These are phyloP conservation scores for Helostoma temminkii DNA, from an alignment of 2,797 vertebrate genomes.

Conservation along the genomic window DNA sequence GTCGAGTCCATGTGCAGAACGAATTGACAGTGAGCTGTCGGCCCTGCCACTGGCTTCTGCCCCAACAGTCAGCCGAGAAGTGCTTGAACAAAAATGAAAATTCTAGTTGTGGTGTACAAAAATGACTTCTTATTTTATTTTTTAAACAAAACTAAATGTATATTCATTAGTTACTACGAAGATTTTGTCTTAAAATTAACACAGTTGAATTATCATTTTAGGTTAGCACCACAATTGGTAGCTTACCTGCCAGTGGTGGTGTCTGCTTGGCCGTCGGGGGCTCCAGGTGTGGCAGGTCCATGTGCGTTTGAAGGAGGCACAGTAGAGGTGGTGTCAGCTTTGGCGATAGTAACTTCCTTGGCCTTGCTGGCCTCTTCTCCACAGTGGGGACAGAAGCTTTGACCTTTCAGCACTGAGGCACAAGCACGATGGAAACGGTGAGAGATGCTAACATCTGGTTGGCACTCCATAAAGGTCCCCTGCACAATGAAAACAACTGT, in stretches of 20 bases:
- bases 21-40: slow-evolving; percentile 81
- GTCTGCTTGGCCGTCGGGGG: slow-evolving; percentile 91
- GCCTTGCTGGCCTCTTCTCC: slow-evolving; percentile 95
- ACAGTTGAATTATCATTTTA: not conserved
- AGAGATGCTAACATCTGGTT: slow-evolving; percentile 94
- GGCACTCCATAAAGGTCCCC: slow-evolving; percentile 99
- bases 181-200: not conserved
- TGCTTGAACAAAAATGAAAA: slow-evolving; percentile 57
- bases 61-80: slow-evolving; percentile 66
- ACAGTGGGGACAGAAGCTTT: slow-evolving; percentile 97
- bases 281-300: slow-evolving; percentile 78
- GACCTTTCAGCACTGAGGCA: slow-evolving; percentile 92
- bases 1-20: slow-evolving; percentile 79
- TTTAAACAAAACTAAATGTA: not conserved
- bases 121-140: not conserved
- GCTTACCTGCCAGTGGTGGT: slow-evolving; percentile 94
- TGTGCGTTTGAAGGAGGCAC: slow-evolving; percentile 79
- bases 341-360: slow-evolving; percentile 97
- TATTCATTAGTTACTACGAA: not conserved
- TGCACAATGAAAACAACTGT: slow-evolving; percentile 53
- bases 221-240: not conserved
- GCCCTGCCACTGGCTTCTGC: slow-evolving; percentile 83
- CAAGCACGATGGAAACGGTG: slow-evolving; percentile 95
- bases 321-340: slow-evolving; percentile 96
- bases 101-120: not conserved